A percentile compares a stretch with the other conserved stretches of the same genome.
Evolutionary conservation across 1,140 invertebrate genomes (phyloP).

Genomic region (Phthorimaea operculella): DNA sequence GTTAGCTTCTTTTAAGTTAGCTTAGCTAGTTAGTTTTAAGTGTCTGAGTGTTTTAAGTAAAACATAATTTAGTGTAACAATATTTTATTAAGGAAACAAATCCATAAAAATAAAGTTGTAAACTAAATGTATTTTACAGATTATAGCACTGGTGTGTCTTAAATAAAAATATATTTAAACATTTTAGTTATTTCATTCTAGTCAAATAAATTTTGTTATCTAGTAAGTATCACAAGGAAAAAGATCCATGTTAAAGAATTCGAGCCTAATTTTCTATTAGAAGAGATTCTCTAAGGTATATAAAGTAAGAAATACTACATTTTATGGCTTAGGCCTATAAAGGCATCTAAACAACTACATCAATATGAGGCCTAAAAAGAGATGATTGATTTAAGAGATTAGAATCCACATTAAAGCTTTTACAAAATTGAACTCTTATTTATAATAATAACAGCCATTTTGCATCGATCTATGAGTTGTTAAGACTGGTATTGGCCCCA

Average conservation of each 20-base stretch:
- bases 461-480: no score
- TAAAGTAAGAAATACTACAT: conserved; percentile 1
- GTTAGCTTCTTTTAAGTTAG: conserved; percentile 75
- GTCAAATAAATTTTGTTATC: neutral
- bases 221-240: neutral
- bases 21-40: neutral
- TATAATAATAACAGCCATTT: no score
- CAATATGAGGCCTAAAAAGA: neutral
- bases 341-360: neutral
- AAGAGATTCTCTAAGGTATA: neutral
- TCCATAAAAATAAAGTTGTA: conserved; percentile 20
- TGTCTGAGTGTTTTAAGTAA: conserved; percentile 4
- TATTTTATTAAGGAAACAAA: conserved; percentile 22
- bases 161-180: conserved; percentile 11
- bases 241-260: neutral
- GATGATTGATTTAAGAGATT: no score
- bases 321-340: neutral
- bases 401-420: no score
- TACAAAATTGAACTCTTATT: no score
- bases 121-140: conserved; percentile 14
- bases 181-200: neutral
- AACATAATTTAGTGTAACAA: conserved; percentile 21
- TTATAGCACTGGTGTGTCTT: conserved; percentile 12
- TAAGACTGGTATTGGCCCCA: no score
- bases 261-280: neutral